phyloP scores from a whole-genome alignment of 2,797 vertebrate genomes.

The Phoxinus dragarum region DNA sequence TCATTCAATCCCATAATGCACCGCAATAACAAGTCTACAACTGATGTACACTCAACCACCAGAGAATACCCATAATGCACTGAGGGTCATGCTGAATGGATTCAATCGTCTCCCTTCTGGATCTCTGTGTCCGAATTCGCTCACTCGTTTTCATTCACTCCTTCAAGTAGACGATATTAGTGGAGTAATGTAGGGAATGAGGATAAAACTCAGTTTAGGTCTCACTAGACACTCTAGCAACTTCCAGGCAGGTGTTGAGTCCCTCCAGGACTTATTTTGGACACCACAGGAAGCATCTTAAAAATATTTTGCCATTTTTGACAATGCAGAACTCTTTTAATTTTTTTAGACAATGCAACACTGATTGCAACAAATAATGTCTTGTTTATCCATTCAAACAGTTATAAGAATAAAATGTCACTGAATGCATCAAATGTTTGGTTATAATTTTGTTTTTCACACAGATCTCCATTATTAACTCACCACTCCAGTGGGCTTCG shows the following conservation, averaged over 20 bases:
- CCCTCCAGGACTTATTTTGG: too few species aligned
- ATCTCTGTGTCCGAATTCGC: not conserved
- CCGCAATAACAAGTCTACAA: not conserved
- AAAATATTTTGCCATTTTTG: not conserved
- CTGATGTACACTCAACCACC: not conserved
- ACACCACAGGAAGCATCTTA: not conserved
- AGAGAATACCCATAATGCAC: not conserved
- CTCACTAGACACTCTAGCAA: too few species aligned
- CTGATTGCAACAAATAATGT: not conserved
- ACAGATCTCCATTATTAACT: conserved; percentile 50
- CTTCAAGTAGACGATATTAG: not conserved
- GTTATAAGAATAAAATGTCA: not conserved
- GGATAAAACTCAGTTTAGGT: too few species aligned
- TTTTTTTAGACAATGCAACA: not conserved
- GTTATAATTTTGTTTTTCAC: not conserved
- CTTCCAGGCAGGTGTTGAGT: too few species aligned
- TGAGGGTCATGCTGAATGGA: not conserved
- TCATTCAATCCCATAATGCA: not conserved
- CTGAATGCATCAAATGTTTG: not conserved
- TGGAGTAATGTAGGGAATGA: not conserved
- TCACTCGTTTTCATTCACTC: too few species aligned
- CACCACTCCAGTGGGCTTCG: conserved; percentile 81
- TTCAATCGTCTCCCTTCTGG: accelerated
- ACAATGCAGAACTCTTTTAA: not conserved
- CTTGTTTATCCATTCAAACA: not conserved